A percentile compares a stretch with the other conserved stretches of the same genome.
These are phyloP conservation scores for Tinea trinotella DNA, from an alignment of 2,888 invertebrate genomes.

Conservation along the genomic window DNA sequence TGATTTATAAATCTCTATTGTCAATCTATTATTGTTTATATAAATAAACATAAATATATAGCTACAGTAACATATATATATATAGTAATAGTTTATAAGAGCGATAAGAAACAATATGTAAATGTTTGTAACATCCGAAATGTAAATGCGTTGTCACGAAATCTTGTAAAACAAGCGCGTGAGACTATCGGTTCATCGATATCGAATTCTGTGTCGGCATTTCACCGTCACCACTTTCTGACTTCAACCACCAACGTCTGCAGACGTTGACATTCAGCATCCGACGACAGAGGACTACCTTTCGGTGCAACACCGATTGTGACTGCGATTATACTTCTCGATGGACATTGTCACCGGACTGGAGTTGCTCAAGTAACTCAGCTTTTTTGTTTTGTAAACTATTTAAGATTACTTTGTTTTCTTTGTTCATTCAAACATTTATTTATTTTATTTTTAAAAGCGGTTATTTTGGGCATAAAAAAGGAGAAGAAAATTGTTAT, in stretches of 20 bases:
- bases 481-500: too few relatives aligned
- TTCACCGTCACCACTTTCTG: slow-evolving; percentile 31
- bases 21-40: too few relatives aligned
- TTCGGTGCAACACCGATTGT: slow-evolving; percentile 45
- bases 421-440: too few relatives aligned
- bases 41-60: too few relatives aligned
- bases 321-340: slow-evolving; percentile 37
- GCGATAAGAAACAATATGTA: neutral
- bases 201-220: slow-evolving; percentile 32
- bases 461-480: too few relatives aligned
- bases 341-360: neutral
- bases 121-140: slow-evolving; percentile 32
- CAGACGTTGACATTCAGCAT: slow-evolving; percentile 26
- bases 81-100: neutral
- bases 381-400: too few relatives aligned
- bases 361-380: too few relatives aligned
- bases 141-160: slow-evolving; percentile 50
- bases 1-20: too few relatives aligned
- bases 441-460: too few relatives aligned
- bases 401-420: too few relatives aligned
- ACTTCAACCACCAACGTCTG: slow-evolving; percentile 25
- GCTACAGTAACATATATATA: neutral
- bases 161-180: slow-evolving; percentile 39
- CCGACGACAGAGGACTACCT: slow-evolving; percentile 26
- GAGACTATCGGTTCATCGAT: slow-evolving; percentile 37